A percentile compares a stretch with the other conserved stretches of the same genome.
These are phyloP conservation scores for Lepilemur ruficaudatus DNA, from an alignment of 2,797 vertebrate genomes.

Conservation along the genomic window DNA sequence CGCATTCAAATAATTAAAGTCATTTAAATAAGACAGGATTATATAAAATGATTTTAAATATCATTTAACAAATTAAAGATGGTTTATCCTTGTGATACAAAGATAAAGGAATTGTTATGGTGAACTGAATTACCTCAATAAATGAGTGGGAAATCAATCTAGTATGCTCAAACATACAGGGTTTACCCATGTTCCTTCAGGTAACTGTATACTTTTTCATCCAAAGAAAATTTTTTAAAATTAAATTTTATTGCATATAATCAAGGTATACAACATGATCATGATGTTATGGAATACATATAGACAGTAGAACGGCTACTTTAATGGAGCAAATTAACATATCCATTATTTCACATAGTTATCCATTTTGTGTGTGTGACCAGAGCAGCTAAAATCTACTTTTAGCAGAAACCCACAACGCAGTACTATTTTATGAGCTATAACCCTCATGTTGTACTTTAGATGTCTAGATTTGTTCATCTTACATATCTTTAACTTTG, in stretches of 20 bases:
- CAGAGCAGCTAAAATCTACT: neutral
- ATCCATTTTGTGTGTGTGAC: neutral
- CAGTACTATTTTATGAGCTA: neutral
- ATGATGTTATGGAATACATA: neutral
- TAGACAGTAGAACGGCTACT: neutral
- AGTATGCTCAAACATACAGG: neutral
- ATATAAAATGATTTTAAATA: neutral
- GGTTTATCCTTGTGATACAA: neutral
- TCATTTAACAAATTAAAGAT: slow-evolving; percentile 17
- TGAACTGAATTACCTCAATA: slow-evolving; percentile 21
- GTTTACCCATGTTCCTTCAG: neutral
- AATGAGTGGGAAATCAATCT: neutral
- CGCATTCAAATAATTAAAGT: slow-evolving; percentile 23
- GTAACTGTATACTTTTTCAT: neutral
- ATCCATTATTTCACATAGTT: neutral
- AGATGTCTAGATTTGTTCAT: neutral
- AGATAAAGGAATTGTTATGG: slow-evolving; percentile 6
- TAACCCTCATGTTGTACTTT: neutral
- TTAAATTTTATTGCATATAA: neutral
- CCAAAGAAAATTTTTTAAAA: neutral
- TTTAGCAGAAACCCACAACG: neutral
- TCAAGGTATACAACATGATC: neutral
- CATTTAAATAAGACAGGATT: neutral
- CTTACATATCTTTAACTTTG: neutral
- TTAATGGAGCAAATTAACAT: neutral